Conservation (phyloP, 1,140 invertebrate genomes). For the Homalodisca vitripennis region DNA sequence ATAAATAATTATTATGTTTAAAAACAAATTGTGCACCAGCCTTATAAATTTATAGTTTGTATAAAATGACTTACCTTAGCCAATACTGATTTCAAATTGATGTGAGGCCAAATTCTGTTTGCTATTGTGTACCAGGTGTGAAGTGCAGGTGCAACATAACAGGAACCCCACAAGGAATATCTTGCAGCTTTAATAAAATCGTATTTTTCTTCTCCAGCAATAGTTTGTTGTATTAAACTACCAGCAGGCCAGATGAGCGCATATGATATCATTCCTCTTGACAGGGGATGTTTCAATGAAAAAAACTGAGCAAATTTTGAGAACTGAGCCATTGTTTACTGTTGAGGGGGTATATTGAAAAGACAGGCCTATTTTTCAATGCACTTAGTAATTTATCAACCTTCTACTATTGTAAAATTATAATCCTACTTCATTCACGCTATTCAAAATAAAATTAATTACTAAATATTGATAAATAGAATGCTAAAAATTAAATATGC, state of each 20-base stretch:
- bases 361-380: too few relatives aligned
- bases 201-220: constrained; percentile 54
- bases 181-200: constrained; percentile 58
- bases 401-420: too few relatives aligned
- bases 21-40: too few relatives aligned
- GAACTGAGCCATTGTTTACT: not conserved
- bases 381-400: too few relatives aligned
- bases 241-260: constrained; percentile 67
- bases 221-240: constrained; percentile 60
- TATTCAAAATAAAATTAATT: too few relatives aligned
- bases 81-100: constrained; percentile 61
- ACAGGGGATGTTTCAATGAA: constrained; percentile 54
- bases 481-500: too few relatives aligned
- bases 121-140: constrained; percentile 67
- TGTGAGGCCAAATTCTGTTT: constrained; percentile 61
- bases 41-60: too few relatives aligned
- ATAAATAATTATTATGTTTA: too few relatives aligned
- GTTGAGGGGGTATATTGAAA: not conserved
- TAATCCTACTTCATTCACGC: too few relatives aligned
- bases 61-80: constrained; percentile 68
- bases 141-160: constrained; percentile 69
- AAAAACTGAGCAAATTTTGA: constrained; percentile 49
- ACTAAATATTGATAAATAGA: too few relatives aligned
- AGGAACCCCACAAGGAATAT: constrained; percentile 66
- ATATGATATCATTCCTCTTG: constrained; percentile 70